Evolutionary conservation across 2,113 vertebrate species (phyloP).

Genomic region (Ornithorhynchus anatinus): DNA sequence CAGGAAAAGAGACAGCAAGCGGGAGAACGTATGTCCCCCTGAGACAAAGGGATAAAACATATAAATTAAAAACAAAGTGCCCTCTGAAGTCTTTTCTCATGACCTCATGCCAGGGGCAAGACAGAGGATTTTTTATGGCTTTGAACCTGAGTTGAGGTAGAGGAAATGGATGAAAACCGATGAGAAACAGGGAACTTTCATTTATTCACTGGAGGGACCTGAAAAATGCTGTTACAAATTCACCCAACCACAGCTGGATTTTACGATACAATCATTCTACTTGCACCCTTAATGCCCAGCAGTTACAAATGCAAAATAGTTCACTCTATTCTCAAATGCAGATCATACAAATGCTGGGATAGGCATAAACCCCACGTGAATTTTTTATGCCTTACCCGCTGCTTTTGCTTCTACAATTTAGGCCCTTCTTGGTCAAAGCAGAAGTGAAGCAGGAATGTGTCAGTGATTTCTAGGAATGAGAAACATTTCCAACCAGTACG

Average conservation of each 20-base stretch:
- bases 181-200: not conserved
- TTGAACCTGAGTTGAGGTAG: slow-evolving; percentile 44
- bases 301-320: not conserved
- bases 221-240: not conserved
- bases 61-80: slow-evolving; percentile 29
- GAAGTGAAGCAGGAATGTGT: not conserved
- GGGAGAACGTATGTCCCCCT: slow-evolving; percentile 21
- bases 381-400: not conserved
- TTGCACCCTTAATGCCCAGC: not conserved
- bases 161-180: slow-evolving; percentile 31
- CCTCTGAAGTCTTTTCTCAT: slow-evolving; percentile 45
- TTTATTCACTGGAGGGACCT: not conserved
- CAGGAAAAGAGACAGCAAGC: slow-evolving; percentile 49
- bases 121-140: slow-evolving; percentile 40
- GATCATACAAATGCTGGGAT: not conserved
- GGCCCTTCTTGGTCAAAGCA: not conserved
- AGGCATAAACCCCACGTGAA: fast-evolving
- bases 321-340: not conserved
- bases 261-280: not conserved
- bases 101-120: slow-evolving; percentile 54
- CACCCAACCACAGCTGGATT: not conserved
- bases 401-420: not conserved
- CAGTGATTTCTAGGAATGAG: not conserved
- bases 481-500: not conserved
- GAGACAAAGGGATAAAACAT: slow-evolving; percentile 30